phyloP scores from a whole-genome alignment of 2,888 invertebrate genomes.

The Drepanosiphum platanoidis region DNA sequence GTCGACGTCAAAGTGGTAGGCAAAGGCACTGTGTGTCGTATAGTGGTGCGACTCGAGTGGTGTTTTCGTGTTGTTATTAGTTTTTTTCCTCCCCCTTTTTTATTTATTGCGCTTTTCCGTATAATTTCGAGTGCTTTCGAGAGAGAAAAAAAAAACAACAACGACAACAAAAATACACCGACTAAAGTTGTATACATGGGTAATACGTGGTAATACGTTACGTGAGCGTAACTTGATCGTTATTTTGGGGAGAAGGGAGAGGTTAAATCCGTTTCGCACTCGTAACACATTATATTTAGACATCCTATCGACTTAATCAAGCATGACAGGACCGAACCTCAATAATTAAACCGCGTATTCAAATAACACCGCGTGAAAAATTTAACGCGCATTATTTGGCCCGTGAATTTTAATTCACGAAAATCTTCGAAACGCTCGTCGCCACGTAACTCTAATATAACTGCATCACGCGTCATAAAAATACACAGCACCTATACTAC shows the following conservation, averaged over 20 bases:
- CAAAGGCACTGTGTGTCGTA: conserved; percentile 1
- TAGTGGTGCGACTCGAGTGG: background rate
- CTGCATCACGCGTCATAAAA: background rate
- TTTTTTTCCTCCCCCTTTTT: background rate
- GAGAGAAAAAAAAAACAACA: background rate
- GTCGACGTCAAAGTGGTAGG: background rate
- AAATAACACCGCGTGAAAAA: too few species aligned
- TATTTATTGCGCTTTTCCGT: conserved; percentile 39
- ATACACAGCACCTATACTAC: background rate
- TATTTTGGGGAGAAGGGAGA: too few species aligned
- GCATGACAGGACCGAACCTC: too few species aligned
- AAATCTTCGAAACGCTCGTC: too few species aligned
- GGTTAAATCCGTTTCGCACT: background rate
- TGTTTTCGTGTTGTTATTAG: background rate
- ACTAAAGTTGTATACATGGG: background rate
- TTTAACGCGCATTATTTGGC: too few species aligned
- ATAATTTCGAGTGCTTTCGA: conserved; percentile 41
- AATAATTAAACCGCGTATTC: too few species aligned
- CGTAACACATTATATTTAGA: too few species aligned
- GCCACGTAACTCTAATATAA: too few species aligned
- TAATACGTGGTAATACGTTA: background rate
- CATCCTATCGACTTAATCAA: too few species aligned
- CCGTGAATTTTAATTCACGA: too few species aligned
- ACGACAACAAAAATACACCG: background rate
- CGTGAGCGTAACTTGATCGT: background rate